Percentiles rank a stretch among this genome's conserved stretches.
phyloP scores from a whole-genome alignment of 2,888 invertebrate species.

The Pediacus dermestoides region DNA sequence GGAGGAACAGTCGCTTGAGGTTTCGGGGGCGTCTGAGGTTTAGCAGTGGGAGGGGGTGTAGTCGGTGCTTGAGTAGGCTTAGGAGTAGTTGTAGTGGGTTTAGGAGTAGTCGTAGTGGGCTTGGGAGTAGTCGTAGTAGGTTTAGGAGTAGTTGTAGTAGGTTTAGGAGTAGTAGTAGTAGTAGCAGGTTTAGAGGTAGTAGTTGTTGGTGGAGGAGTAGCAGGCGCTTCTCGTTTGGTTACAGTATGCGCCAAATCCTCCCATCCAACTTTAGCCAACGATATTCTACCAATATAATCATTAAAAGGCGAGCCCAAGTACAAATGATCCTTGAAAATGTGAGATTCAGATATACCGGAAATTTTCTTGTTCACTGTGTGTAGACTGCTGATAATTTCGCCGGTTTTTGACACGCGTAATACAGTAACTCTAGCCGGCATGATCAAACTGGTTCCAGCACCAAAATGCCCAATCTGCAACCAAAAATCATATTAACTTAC shows the following conservation, averaged over 20 bases:
- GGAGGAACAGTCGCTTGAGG: constrained; percentile 26
- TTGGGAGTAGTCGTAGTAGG: constrained; percentile 27
- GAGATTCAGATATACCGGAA: constrained; percentile 60
- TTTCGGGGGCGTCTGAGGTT: constrained; percentile 18
- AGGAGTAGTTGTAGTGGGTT: constrained; percentile 23
- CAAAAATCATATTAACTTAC: constrained; percentile 1
- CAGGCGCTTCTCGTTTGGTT: constrained; percentile 17
- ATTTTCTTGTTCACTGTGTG: constrained; percentile 60
- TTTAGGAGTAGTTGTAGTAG: constrained; percentile 28
- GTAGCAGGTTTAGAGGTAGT: constrained; percentile 21
- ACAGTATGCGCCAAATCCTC: constrained; percentile 30
- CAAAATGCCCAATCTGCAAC: constrained; percentile 64
- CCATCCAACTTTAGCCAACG: constrained; percentile 53
- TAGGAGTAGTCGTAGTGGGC: constrained; percentile 32
- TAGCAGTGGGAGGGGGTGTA: constrained; percentile 47
- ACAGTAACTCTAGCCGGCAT: constrained; percentile 55
- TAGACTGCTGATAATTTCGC: constrained; percentile 67
- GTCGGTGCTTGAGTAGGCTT: constrained; percentile 47
- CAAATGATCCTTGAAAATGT: constrained; percentile 61
- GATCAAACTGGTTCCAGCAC: constrained; percentile 27
- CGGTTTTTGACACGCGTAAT: constrained; percentile 66
- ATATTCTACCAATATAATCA: constrained; percentile 62
- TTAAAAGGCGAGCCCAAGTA: constrained; percentile 69
- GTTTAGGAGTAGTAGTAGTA: constrained; percentile 28
- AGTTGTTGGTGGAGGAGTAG: constrained; percentile 18